Conservation (phyloP, 1,140 invertebrate genomes). For the Camponotus pennsylvanicus region DNA sequence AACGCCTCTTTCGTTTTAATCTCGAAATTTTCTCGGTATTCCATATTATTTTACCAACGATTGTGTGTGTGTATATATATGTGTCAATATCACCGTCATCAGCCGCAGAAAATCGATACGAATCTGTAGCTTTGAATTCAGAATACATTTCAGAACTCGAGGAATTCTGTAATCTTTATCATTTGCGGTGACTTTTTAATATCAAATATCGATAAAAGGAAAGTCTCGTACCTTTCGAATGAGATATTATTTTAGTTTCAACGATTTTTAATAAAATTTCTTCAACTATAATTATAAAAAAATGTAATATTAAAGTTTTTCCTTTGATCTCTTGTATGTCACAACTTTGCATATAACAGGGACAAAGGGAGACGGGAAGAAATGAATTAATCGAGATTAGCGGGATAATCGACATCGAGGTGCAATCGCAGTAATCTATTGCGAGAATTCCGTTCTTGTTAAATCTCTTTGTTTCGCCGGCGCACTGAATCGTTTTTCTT, state of each 20-base stretch:
- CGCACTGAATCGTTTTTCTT: neutral
- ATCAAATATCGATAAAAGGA: neutral
- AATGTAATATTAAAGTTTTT: neutral
- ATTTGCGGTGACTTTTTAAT: neutral
- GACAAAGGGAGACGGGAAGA: neutral
- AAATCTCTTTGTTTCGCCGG: conserved; percentile 14
- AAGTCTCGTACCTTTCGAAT: neutral
- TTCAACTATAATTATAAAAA: conserved; percentile 12
- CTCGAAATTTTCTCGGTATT: neutral
- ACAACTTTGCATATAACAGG: neutral
- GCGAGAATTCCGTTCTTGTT: neutral
- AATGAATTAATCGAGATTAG: conserved; percentile 39
- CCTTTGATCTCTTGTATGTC: neutral
- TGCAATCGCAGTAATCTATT: conserved; percentile 15
- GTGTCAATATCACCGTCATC: too few relatives aligned
- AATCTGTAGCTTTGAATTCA: neutral
- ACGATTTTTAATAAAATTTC: neutral
- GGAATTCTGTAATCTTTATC: neutral
- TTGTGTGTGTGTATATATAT: too few relatives aligned
- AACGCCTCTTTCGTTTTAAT: neutral
- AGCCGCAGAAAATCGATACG: too few relatives aligned
- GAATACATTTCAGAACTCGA: neutral
- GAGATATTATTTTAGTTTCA: neutral
- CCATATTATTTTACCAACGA: neutral
- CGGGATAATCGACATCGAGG: neutral